Evolutionary conservation across 2,888 invertebrate species (phyloP).

Genomic region (Hedychridium roseum): DNA sequence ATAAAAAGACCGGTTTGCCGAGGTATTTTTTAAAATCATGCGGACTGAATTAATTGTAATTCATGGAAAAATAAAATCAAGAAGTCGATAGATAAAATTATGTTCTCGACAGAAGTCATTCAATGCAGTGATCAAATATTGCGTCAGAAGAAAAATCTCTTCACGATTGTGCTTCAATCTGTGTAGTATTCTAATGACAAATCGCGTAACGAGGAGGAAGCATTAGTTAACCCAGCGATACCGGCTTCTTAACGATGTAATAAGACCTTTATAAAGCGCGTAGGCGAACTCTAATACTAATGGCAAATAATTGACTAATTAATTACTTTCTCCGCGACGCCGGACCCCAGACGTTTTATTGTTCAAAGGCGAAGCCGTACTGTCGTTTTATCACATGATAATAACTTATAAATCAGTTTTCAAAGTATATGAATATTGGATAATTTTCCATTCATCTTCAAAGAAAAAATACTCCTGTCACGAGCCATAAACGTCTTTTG

Average conservation of each 20-base stretch:
- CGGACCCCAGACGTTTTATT: neutral
- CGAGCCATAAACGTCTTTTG: neutral
- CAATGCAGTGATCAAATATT: too few species aligned
- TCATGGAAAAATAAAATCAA: neutral
- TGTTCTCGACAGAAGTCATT: too few species aligned
- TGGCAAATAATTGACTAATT: slow-evolving; percentile 49
- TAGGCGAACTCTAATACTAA: slow-evolving; percentile 27
- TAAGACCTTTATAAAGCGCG: slow-evolving; percentile 39
- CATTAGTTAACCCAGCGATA: slow-evolving; percentile 53
- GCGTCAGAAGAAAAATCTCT: neutral
- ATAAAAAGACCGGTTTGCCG: too few species aligned
- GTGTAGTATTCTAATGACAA: slow-evolving; percentile 25
- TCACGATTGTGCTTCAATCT: neutral
- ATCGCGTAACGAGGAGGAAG: slow-evolving; percentile 38
- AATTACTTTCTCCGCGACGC: slow-evolving; percentile 32
- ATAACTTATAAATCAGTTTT: neutral
- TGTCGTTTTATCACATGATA: neutral
- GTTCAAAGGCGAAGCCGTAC: too few species aligned
- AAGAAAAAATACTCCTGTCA: neutral
- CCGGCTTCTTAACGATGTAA: slow-evolving; percentile 53
- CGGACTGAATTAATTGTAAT: neutral
- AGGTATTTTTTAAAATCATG: neutral
- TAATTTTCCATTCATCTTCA: neutral
- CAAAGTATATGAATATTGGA: neutral
- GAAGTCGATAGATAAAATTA: too few species aligned